Percentiles rank a stretch among this genome's conserved stretches.
These are phyloP conservation scores for Bellardia bayeri DNA, from an alignment of 2,888 invertebrate species.

Conservation along the genomic window DNA sequence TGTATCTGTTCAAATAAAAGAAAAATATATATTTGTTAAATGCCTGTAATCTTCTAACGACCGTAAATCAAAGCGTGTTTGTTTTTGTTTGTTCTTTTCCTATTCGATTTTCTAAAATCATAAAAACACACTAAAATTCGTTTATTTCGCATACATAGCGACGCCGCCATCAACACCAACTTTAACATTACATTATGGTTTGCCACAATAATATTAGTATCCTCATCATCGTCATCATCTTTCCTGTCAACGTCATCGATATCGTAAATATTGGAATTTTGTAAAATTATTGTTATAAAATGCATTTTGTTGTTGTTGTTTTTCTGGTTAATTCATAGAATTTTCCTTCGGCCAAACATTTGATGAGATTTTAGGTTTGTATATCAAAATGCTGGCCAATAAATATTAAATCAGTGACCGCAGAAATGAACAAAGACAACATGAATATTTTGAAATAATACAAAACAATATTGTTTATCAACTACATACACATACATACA, in stretches of 20 bases:
- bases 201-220: constrained; percentile 28
- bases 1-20: neutral
- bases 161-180: constrained; percentile 9
- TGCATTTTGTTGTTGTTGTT: constrained; percentile 7
- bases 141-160: constrained; percentile 22
- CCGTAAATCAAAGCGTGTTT: constrained; percentile 6
- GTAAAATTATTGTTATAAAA: constrained; percentile 49
- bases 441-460: constrained; percentile 55
- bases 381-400: constrained; percentile 46
- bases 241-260: constrained; percentile 17
- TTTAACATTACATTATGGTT: constrained; percentile 32
- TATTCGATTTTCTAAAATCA: constrained; percentile 1
- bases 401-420: constrained; percentile 67
- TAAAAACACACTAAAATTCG: constrained; percentile 11
- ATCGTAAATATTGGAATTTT: constrained; percentile 50
- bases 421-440: constrained; percentile 50
- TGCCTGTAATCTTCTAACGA: constrained; percentile 42
- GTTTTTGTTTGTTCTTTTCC: neutral
- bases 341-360: constrained; percentile 12
- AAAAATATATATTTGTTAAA: constrained; percentile 17
- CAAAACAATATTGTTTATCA: constrained; percentile 60
- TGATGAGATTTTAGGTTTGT: constrained; percentile 38
- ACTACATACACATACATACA: neutral
- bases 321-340: neutral
- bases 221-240: constrained; percentile 17